Evolutionary conservation across 2,797 vertebrate genomes (phyloP).

Genomic region (Thalassophryne amazonica): DNA sequence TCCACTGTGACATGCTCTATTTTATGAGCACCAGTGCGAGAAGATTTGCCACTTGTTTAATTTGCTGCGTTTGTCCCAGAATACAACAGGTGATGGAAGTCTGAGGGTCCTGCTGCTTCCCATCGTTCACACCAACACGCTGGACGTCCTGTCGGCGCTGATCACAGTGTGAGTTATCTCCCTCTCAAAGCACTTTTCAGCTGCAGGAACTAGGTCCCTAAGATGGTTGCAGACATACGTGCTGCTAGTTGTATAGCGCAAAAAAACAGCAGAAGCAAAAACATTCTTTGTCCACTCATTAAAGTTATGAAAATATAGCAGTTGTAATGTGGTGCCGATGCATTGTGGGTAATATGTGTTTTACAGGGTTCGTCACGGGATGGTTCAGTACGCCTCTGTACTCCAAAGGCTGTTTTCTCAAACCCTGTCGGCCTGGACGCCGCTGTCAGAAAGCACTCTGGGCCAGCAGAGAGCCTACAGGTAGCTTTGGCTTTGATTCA

Average conservation of each 20-base stretch:
- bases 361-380: slow-evolving; percentile 57
- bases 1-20: too few species aligned
- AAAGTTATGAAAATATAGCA: too few species aligned
- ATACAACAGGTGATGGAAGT: slow-evolving; percentile 83
- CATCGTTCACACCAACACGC: slow-evolving; percentile 77
- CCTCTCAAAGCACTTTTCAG: too few species aligned
- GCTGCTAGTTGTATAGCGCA: too few species aligned
- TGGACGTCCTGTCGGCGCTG: slow-evolving; percentile 84
- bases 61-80: slow-evolving; percentile 62
- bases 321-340: not conserved
- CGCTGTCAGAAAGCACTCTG: slow-evolving; percentile 65
- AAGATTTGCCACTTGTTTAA: not conserved
- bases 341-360: slow-evolving; percentile 5
- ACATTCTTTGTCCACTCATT: too few species aligned
- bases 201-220: too few species aligned
- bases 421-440: slow-evolving; percentile 81
- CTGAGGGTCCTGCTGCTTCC: slow-evolving; percentile 84
- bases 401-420: slow-evolving; percentile 86
- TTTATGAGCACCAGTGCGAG: too few species aligned
- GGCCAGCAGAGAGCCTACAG: slow-evolving; percentile 89
- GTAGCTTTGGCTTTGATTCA: too few species aligned
- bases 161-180: slow-evolving; percentile 81
- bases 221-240: too few species aligned
- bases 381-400: slow-evolving; percentile 81
- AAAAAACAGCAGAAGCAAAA: too few species aligned